Evolutionary conservation across 2,888 invertebrate species (phyloP).

Genomic region (Morinoia aosen): DNA sequence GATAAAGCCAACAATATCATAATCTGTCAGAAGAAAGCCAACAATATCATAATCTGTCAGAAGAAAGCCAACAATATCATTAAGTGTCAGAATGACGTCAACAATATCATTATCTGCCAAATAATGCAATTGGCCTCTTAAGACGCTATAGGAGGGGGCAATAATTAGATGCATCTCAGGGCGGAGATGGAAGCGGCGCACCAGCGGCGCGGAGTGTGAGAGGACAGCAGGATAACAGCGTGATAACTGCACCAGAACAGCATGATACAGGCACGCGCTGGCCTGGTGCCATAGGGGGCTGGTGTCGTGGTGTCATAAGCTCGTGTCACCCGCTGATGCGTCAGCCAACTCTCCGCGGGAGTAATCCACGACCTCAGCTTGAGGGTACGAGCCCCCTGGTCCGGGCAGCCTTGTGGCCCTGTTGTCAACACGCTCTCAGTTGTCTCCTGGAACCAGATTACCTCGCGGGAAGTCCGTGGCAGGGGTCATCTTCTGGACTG

Average conservation of each 20-base stretch:
- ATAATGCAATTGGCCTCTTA: not conserved
- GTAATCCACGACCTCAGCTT: conserved; percentile 56
- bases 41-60: too few species aligned
- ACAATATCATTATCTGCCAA: not conserved
- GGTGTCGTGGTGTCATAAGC: conserved; percentile 61
- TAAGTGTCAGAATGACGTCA: too few species aligned
- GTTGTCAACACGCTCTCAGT: conserved; percentile 37
- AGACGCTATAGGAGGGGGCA: not conserved
- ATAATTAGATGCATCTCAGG: not conserved
- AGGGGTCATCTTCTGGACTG: conserved; percentile 30
- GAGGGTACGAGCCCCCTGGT: conserved; percentile 54
- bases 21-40: too few species aligned
- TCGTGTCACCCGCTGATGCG: conserved; percentile 58
- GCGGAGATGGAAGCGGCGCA: conserved; percentile 21
- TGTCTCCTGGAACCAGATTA: conserved; percentile 33
- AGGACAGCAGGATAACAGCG: conserved; percentile 25
- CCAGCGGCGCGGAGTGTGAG: not conserved
- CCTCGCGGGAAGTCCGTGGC: conserved; percentile 36
- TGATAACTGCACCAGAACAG: not conserved
- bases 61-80: too few species aligned
- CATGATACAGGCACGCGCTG: conserved; percentile 53
- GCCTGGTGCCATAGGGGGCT: conserved; percentile 55
- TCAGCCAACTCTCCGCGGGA: conserved; percentile 49
- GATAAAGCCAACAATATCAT: not conserved
- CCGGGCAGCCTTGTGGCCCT: conserved; percentile 8